phyloP scores from a whole-genome alignment of 2,113 vertebrate genomes.

The Indri indri region DNA sequence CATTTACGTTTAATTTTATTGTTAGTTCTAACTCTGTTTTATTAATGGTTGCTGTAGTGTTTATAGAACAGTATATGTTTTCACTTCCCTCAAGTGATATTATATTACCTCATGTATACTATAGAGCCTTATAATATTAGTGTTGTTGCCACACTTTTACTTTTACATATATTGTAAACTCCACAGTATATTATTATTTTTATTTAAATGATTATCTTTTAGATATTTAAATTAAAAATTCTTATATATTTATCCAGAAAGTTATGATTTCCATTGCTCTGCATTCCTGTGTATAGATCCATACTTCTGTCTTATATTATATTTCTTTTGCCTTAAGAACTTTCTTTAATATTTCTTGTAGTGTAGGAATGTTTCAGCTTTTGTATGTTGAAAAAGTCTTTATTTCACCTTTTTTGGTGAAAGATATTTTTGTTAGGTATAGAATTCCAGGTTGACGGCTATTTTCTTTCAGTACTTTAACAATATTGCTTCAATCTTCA shows the following conservation, averaged over 20 bases:
- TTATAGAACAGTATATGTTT: neutral
- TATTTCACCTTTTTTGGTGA: neutral
- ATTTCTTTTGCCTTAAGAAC: neutral
- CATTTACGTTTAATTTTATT: neutral
- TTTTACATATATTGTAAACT: neutral
- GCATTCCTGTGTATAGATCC: neutral
- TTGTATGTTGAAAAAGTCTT: neutral
- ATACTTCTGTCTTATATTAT: neutral
- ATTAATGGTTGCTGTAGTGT: neutral
- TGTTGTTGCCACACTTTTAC: neutral
- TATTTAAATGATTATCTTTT: neutral
- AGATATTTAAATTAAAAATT: neutral
- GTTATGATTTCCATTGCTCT: neutral
- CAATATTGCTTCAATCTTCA: no score
- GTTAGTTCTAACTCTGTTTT: neutral
- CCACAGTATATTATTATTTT: neutral
- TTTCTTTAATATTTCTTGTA: neutral
- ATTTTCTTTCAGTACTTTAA: neutral
- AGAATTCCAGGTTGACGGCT: neutral
- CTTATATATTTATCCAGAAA: neutral
- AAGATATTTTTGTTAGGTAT: slow-evolving; percentile 22
- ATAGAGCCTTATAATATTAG: neutral
- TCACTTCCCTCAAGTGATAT: neutral
- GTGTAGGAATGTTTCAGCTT: neutral
- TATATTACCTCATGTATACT: neutral